Evolutionary conservation across 2,888 invertebrate genomes (phyloP), one percentile per base, ranked within the genome.

Genomic region (Minunthozetes semirufus): DNA sequence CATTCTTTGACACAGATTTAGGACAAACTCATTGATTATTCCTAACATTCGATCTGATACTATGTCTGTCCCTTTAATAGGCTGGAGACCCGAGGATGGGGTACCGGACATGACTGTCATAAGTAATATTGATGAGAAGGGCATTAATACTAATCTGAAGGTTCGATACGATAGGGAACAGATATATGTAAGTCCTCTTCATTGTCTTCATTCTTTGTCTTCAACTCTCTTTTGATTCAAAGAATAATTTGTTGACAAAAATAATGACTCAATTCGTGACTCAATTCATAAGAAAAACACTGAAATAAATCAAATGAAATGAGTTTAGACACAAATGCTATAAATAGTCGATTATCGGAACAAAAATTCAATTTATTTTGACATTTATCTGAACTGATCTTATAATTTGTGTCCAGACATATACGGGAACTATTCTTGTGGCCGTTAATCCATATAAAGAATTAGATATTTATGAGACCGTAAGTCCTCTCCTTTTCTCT

Each of bases 371-470:
- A 0, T 56, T 59, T 59, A 59, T 50, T 50, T 17, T 50, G 9
- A n/a, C 9, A 19, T 50, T 29, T 22, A 1, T 59, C 29, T 27
- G 27, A 29, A 29, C 4, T 48, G 48, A 17, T 3, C 15, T 53
- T 1, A n/a, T 9, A n/a, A 53, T 9, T 53, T 53, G 53, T 17
- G 22, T n/a, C 1, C 86, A 94, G 94, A 94, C 94, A 76, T 94
- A 93, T 85, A 92, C 93, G 75, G 94, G 94, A 80, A 91, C 93
- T 77, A 94, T 94, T 84, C 86, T 94, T 82, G 90, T 94, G 80
- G 93, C 94, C 80, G 93, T 94, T 80, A 94, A 94, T 86, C 94
- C 94, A 4, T 94, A 94, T 86, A 94, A 94, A 86, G 90, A 91
- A 82, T 87, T 94, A 81, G 90, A 91, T 84, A 91, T 90, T 83